Conservation (phyloP, 2,113 vertebrate species). For the Bos javanicus region DNA sequence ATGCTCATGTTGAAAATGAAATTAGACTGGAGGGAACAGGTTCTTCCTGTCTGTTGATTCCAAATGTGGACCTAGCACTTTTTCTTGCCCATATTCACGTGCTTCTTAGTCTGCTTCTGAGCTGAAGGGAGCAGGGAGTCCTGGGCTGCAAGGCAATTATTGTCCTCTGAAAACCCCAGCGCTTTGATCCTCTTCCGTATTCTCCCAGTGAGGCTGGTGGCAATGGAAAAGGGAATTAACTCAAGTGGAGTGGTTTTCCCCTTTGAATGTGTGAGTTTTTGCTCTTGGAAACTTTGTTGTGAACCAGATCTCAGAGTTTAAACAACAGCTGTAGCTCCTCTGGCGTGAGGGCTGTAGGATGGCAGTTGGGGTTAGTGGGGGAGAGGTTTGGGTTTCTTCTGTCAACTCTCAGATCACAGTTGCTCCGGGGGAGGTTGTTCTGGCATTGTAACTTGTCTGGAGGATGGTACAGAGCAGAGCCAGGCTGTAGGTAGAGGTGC, state of each 20-base stretch:
- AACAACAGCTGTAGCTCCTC: neutral
- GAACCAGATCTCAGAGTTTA: conserved; percentile 1
- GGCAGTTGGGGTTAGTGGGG: rapidly evolving
- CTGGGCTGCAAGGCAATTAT: conserved; percentile 49
- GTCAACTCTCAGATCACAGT: neutral
- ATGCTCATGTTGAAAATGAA: neutral
- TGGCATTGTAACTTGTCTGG: neutral
- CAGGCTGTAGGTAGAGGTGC: neutral
- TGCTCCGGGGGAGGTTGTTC: neutral
- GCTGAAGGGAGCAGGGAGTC: neutral
- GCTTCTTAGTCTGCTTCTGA: conserved; percentile 3
- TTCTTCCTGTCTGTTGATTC: neutral
- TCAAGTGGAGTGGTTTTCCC: conserved; percentile 73
- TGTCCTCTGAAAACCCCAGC: conserved; percentile 65
- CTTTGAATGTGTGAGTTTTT: conserved; percentile 45
- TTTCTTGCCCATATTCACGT: neutral
- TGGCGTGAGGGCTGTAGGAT: rapidly evolving
- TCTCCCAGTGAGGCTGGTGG: conserved; percentile 69
- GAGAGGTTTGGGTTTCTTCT: neutral
- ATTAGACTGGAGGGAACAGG: neutral
- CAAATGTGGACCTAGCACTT: neutral
- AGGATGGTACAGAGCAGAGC: neutral
- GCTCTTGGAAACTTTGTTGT: conserved; percentile 38
- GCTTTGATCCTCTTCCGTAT: conserved; percentile 67
- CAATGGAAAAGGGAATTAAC: conserved; percentile 74